These are phyloP conservation scores for Crotalus viridis DNA, from an alignment of 2,113 vertebrate species.

Conservation along the genomic window DNA sequence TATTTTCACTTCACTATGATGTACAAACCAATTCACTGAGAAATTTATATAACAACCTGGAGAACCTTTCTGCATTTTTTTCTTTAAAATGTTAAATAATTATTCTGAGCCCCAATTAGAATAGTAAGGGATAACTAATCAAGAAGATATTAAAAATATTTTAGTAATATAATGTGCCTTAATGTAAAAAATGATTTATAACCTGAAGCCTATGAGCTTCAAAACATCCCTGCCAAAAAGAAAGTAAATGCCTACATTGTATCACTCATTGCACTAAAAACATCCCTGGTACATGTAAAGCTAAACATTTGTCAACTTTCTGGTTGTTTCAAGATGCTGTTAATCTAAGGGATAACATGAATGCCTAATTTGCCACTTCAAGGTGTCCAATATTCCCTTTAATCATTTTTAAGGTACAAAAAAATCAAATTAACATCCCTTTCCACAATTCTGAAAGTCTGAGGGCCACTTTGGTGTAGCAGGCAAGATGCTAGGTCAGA, in stretches of 20 bases:
- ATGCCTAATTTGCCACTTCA: no score
- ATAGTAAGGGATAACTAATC: neutral
- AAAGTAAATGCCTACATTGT: neutral
- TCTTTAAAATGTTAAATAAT: neutral
- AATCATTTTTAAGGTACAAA: no score
- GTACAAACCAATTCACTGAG: neutral
- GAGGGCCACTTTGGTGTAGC: no score
- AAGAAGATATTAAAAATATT: neutral
- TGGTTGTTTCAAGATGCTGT: no score
- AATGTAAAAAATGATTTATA: neutral
- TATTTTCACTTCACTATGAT: neutral
- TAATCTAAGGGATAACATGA: no score
- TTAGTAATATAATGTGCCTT: neutral
- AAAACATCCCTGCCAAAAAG: neutral
- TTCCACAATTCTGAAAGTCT: no score
- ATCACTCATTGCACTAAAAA: no score
- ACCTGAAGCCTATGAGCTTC: neutral
- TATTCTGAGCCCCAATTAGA: neutral
- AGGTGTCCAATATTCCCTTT: no score
- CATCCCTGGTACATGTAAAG: no score
- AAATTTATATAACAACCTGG: neutral
- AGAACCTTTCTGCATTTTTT: neutral
- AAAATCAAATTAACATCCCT: no score
- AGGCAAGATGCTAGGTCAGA: neutral
- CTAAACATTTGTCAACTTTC: no score